Evolutionary conservation across 2,797 vertebrate species (phyloP).

Genomic region (Linurgus olivaceus): DNA sequence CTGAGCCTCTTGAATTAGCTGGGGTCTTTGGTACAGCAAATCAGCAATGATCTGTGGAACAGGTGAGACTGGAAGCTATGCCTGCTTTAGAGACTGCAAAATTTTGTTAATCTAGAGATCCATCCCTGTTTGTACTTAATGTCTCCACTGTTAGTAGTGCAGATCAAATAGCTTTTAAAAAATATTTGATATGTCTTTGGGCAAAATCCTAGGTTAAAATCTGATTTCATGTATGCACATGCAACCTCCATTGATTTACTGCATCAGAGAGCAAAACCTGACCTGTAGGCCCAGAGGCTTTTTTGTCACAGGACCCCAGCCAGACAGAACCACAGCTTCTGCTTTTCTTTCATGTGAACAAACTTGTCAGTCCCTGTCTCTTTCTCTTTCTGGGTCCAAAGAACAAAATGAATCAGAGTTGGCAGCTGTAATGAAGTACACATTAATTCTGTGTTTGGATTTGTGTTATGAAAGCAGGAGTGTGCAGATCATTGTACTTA

Average conservation of each 20-base stretch:
- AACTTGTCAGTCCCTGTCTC: not conserved
- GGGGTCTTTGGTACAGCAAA: not conserved
- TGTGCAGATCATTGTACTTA: not conserved
- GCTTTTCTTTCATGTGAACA: conserved; percentile 22
- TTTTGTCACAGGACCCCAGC: not conserved
- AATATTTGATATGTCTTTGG: not conserved
- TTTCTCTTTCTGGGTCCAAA: conserved; percentile 16
- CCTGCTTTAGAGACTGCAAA: not conserved
- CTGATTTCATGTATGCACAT: not conserved
- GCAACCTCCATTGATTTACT: not conserved
- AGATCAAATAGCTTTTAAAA: not conserved
- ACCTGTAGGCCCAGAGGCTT: not conserved
- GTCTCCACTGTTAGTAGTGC: not conserved
- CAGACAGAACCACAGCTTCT: not conserved
- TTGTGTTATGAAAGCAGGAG: conserved; percentile 23
- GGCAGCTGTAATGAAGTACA: conserved; percentile 32
- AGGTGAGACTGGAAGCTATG: not conserved
- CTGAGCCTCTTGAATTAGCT: not conserved
- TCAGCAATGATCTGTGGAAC: not conserved
- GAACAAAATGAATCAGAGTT: conserved; percentile 26
- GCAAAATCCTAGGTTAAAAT: not conserved
- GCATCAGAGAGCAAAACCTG: not conserved
- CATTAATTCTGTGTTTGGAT: conserved; percentile 9
- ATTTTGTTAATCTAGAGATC: not conserved
- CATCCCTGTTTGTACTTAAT: not conserved